Conservation (phyloP, 2,797 vertebrate species). For the Crax fasciolata region DNA sequence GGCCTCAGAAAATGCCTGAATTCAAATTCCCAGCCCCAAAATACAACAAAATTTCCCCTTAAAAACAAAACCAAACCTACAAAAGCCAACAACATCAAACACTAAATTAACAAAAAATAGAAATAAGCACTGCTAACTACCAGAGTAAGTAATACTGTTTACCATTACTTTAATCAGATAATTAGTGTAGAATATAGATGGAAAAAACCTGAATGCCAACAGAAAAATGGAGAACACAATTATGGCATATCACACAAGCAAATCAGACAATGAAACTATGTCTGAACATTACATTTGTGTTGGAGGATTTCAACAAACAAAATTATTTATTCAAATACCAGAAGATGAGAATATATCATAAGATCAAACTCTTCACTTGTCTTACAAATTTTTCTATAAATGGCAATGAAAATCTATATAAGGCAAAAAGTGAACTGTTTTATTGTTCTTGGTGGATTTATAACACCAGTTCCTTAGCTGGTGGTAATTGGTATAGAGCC, state of each 20-base stretch:
- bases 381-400: background rate
- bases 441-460: background rate
- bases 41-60: background rate
- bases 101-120: background rate
- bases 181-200: background rate
- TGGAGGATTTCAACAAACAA: background rate
- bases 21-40: background rate
- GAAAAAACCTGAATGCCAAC: background rate
- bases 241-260: background rate
- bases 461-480: background rate
- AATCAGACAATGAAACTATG: background rate
- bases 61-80: background rate
- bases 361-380: background rate
- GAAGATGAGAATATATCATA: background rate
- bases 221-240: background rate
- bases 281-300: background rate
- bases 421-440: background rate
- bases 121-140: background rate
- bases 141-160: background rate
- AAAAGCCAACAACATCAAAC: background rate
- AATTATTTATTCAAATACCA: background rate
- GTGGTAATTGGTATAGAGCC: background rate
- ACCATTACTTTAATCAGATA: background rate
- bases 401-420: background rate
- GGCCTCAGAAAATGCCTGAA: background rate